Percentiles rank a stretch among this genome's conserved stretches.
Evolutionary conservation across 2,888 invertebrate genomes (phyloP).

Genomic region (Rhagium mordax): DNA sequence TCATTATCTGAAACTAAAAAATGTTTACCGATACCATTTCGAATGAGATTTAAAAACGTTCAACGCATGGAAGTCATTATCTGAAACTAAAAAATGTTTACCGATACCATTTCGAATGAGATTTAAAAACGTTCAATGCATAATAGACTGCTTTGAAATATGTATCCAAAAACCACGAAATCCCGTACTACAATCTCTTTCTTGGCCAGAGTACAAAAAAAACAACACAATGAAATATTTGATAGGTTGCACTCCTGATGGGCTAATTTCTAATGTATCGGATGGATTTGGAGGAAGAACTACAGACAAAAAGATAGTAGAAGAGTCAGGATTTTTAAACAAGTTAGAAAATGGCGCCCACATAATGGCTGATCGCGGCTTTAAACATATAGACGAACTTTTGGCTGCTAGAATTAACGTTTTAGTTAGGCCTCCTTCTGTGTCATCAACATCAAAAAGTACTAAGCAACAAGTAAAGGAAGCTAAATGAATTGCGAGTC

Average conservation of each 20-base stretch:
- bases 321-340: conserved; percentile 26
- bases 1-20: too few relatives aligned
- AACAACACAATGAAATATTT: conserved; percentile 59
- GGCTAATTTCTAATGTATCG: too few relatives aligned
- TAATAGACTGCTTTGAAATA: conserved; percentile 53
- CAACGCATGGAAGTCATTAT: too few relatives aligned
- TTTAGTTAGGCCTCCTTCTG: conserved; percentile 45
- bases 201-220: conserved; percentile 59
- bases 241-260: too few relatives aligned
- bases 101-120: too few relatives aligned
- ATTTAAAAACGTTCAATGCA: too few relatives aligned
- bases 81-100: too few relatives aligned
- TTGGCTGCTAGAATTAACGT: conserved; percentile 28
- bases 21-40: too few relatives aligned
- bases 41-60: too few relatives aligned
- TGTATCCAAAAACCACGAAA: conserved; percentile 52
- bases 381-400: conserved; percentile 10
- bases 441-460: conserved; percentile 29
- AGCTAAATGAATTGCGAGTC: conserved; percentile 35
- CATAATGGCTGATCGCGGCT: conserved; percentile 20
- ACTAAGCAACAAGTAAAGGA: conserved; percentile 43
- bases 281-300: conserved; percentile 4
- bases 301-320: conserved; percentile 1
- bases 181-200: conserved; percentile 52
- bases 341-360: conserved; percentile 1